phyloP scores from a whole-genome alignment of 2,797 vertebrate species.

The Cossypha dichroa region DNA sequence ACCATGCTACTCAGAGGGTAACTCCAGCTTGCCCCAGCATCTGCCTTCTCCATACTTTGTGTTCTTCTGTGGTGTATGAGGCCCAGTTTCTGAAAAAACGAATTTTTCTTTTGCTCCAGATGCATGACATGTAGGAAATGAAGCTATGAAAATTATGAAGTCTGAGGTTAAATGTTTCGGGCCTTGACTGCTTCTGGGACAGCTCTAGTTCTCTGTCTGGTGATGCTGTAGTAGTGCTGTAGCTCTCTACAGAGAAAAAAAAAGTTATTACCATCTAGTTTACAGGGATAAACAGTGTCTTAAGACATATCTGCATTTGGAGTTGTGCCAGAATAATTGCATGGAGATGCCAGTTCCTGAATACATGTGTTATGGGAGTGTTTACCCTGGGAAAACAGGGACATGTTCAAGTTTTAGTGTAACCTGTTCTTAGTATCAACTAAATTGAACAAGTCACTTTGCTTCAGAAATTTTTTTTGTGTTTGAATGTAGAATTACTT shows the following conservation, averaged over 20 bases:
- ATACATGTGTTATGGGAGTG: background rate
- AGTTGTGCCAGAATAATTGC: background rate
- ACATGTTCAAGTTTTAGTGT: background rate
- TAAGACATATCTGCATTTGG: background rate
- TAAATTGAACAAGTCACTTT: background rate
- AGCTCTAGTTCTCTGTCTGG: background rate
- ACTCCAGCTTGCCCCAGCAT: background rate
- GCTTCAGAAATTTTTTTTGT: background rate
- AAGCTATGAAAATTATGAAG: background rate
- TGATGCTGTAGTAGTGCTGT: background rate
- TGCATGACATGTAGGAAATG: background rate
- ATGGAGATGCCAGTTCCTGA: background rate
- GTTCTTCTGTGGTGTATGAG: background rate
- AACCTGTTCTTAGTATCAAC: background rate
- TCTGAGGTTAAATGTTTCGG: background rate
- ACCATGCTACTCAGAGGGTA: conserved; percentile 95
- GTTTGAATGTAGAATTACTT: background rate
- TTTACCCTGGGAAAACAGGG: background rate
- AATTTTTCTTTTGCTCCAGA: background rate
- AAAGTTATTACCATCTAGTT: background rate
- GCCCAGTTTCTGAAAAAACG: background rate
- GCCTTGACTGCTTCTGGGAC: background rate
- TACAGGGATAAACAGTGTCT: background rate
- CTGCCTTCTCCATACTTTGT: background rate
- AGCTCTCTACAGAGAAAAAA: background rate